Conservation (phyloP, 2,113 vertebrate species). For the Sorex fumeus region DNA sequence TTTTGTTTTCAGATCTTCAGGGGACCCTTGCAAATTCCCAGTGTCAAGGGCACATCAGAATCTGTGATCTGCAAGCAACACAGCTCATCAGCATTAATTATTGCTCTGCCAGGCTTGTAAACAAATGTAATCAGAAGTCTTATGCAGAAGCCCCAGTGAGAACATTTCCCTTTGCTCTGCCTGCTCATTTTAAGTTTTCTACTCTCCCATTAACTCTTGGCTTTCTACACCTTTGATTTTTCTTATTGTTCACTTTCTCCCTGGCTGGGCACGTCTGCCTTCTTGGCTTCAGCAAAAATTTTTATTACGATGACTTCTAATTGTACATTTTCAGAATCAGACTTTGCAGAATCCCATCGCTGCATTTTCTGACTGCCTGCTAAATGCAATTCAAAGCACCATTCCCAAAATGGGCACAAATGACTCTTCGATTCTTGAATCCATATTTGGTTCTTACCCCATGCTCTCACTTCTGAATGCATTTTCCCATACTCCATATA, state of each 20-base stretch:
- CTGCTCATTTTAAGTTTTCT: slow-evolving; percentile 34
- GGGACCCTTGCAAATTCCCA: slow-evolving; percentile 68
- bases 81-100: slow-evolving; percentile 76
- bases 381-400: slow-evolving; percentile 50
- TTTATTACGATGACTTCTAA: slow-evolving; percentile 64
- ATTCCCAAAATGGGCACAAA: background rate
- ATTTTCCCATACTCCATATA: background rate
- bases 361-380: slow-evolving; percentile 43
- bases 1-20: slow-evolving; percentile 72
- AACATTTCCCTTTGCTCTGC: background rate
- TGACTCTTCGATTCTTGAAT: background rate
- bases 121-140: slow-evolving; percentile 62
- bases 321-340: slow-evolving; percentile 29
- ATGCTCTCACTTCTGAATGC: background rate
- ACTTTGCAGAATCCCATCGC: slow-evolving; percentile 35
- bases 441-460: background rate
- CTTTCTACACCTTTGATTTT: background rate
- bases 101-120: slow-evolving; percentile 61
- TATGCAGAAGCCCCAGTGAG: background rate
- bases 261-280: slow-evolving; percentile 69
- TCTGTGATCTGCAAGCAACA: slow-evolving; percentile 70
- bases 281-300: slow-evolving; percentile 49
- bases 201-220: background rate
- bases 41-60: slow-evolving; percentile 70
- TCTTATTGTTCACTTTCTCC: slow-evolving; percentile 55